Evolutionary conservation across 2,113 vertebrate species (phyloP).

Genomic region (Varanus komodoensis): DNA sequence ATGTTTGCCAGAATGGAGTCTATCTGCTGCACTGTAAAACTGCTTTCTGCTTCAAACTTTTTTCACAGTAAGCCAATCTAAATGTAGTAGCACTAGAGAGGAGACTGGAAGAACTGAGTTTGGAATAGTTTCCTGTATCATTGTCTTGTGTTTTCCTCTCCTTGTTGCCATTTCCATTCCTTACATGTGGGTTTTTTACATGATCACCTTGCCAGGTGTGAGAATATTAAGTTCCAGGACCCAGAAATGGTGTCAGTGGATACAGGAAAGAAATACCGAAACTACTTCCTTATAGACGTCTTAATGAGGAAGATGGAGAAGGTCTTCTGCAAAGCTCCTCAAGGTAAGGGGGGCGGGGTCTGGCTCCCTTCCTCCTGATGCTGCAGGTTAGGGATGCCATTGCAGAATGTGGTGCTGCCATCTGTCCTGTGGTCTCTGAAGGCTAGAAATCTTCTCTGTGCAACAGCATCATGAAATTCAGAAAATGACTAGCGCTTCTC

Average conservation of each 20-base stretch:
- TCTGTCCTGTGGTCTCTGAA: neutral
- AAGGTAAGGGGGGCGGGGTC: slow-evolving; percentile 14
- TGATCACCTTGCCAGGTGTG: slow-evolving; percentile 60
- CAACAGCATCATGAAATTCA: neutral
- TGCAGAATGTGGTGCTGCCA: neutral
- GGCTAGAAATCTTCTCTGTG: neutral
- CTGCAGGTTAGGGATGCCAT: too few relatives aligned
- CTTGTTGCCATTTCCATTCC: slow-evolving; percentile 50
- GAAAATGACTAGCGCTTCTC: neutral
- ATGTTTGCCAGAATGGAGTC: neutral
- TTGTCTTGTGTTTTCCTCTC: neutral
- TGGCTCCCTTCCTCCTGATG: neutral
- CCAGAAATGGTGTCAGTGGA: slow-evolving; percentile 75
- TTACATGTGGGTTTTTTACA: slow-evolving; percentile 30
- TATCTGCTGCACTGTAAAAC: neutral
- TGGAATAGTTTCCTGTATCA: slow-evolving; percentile 17
- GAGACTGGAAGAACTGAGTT: neutral
- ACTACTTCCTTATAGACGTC: slow-evolving; percentile 78
- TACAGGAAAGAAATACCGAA: slow-evolving; percentile 72
- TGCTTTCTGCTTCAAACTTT: neutral
- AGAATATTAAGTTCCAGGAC: slow-evolving; percentile 77
- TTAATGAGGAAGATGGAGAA: slow-evolving; percentile 80
- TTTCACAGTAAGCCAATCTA: neutral
- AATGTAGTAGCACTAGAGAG: neutral
- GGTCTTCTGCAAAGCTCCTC: slow-evolving; percentile 59